These are phyloP conservation scores for Ephydatia muelleri DNA, from an alignment of 37 sponge, comb jelly and placozoan species.

Conservation along the genomic window DNA sequence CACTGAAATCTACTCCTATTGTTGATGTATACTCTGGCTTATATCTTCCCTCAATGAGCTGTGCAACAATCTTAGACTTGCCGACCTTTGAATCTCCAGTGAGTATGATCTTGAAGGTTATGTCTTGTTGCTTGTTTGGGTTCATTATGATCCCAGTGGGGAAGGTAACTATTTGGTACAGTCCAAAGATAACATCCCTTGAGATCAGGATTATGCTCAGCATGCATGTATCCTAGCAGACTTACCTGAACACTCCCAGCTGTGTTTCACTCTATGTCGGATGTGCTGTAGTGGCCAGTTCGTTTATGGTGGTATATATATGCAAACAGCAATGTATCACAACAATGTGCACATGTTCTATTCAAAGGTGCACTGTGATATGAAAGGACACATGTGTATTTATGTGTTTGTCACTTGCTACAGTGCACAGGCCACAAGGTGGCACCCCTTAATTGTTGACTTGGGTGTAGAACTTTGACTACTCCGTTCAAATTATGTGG, in stretches of 20 bases:
- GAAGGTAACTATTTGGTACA: no score
- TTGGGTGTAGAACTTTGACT: no score
- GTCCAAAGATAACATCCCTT: no score
- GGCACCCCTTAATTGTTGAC: no score
- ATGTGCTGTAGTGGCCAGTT: no score
- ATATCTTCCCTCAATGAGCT: not conserved
- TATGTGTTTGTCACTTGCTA: not conserved
- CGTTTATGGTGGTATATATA: not conserved
- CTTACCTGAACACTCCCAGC: not conserved
- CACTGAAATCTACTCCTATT: not conserved
- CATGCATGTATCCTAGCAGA: not conserved
- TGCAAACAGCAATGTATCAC: not conserved
- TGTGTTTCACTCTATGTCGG: no score
- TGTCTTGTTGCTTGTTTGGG: not conserved
- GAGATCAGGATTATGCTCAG: no score
- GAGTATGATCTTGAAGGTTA: not conserved
- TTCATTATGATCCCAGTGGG: not conserved
- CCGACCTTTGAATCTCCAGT: not conserved
- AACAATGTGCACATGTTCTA: not conserved
- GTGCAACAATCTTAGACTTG: not conserved
- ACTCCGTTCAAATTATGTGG: no score
- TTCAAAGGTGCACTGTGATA: not conserved
- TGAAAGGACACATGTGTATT: not conserved
- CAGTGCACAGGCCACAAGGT: not conserved
- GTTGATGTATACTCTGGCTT: not conserved